Conservation (phyloP, 2,888 invertebrate genomes). For the Halictus quadricinctus region DNA sequence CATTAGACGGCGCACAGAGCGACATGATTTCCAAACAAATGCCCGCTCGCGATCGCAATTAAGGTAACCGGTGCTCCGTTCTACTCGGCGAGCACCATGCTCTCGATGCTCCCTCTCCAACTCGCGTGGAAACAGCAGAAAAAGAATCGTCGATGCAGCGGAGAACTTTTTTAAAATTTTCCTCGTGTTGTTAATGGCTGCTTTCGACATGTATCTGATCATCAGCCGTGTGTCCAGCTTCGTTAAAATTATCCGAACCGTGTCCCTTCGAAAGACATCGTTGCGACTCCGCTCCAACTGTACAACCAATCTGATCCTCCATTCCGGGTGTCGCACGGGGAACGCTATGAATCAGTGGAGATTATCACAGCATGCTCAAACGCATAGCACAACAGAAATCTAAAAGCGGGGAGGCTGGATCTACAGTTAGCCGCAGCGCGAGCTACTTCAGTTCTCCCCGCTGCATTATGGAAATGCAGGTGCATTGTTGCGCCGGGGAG, state of each 20-base stretch:
- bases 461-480: neutral
- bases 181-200: neutral
- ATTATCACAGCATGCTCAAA: neutral
- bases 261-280: neutral
- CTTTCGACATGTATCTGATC: neutral
- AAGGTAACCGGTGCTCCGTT: constrained; percentile 56
- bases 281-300: neutral
- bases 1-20: constrained; percentile 49
- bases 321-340: neutral
- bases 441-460: constrained; percentile 25
- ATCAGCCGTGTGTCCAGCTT: neutral
- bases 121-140: constrained; percentile 21
- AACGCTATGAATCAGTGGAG: neutral
- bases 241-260: neutral
- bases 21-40: constrained; percentile 50
- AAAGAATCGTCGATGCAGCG: neutral
- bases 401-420: neutral
- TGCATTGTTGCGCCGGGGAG: neutral
- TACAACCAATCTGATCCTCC: neutral
- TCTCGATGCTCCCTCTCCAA: constrained; percentile 47
- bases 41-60: constrained; percentile 41
- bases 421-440: constrained; percentile 19
- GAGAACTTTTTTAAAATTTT: constrained; percentile 20
- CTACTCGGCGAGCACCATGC: constrained; percentile 53
- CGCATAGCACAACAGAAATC: neutral